Conservation (phyloP, 2,888 invertebrate species). For the Carabus problematicus region DNA sequence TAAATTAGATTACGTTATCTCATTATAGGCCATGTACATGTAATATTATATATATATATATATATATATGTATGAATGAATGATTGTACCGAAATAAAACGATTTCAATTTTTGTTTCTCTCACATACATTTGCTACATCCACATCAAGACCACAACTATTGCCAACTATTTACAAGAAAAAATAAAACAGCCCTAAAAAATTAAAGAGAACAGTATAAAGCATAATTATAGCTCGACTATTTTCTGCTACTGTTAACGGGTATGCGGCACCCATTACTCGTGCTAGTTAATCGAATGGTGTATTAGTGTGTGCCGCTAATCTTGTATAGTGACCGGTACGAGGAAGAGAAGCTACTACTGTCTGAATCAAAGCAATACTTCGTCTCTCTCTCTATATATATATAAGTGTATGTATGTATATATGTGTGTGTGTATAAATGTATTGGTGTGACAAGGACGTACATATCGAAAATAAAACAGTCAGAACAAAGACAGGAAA, state of each 20-base stretch:
- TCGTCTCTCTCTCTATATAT: conserved; percentile 18
- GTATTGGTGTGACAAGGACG: conserved; percentile 41
- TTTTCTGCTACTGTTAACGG: conserved; percentile 1
- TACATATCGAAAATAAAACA: conserved; percentile 40
- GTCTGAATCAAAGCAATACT: conserved; percentile 37
- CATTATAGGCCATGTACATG: no score
- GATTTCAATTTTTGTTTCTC: neutral
- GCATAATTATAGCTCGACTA: conserved; percentile 31
- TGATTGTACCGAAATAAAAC: conserved; percentile 16
- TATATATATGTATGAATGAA: conserved; percentile 21
- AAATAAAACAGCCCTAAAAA: conserved; percentile 36
- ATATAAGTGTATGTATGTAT: conserved; percentile 22
- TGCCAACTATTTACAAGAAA: conserved; percentile 37
- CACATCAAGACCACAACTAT: conserved; percentile 26
- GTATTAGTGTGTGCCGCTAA: conserved; percentile 15
- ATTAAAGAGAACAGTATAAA: conserved; percentile 37
- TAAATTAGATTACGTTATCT: no score
- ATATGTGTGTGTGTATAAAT: conserved; percentile 23
- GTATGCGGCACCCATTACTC: neutral
- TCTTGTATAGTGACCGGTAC: conserved; percentile 18
- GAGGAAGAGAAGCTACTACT: conserved; percentile 35
- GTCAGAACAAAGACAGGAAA: conserved; percentile 44
- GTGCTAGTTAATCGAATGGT: neutral
- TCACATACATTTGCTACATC: neutral
- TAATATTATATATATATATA: no score